These are phyloP conservation scores for Rhinoptilus africanus DNA, from an alignment of 2,113 vertebrate genomes.

Conservation along the genomic window DNA sequence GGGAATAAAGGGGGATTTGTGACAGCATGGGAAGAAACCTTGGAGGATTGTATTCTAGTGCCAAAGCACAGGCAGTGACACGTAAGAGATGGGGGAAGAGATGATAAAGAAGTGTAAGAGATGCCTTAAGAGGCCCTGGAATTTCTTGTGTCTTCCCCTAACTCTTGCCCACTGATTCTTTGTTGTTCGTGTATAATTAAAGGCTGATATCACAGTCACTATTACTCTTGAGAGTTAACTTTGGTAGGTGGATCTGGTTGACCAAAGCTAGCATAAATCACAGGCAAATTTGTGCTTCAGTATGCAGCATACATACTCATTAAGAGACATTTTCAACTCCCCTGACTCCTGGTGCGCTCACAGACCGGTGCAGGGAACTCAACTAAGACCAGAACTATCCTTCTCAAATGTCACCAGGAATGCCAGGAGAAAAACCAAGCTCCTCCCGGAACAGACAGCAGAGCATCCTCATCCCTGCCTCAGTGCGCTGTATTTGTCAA, in stretches of 20 bases:
- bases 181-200: background rate
- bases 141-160: background rate
- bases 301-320: background rate
- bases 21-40: background rate
- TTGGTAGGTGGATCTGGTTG: background rate
- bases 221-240: background rate
- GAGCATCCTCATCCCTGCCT: background rate
- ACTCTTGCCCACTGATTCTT: background rate
- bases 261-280: constrained; percentile 11
- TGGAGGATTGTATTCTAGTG: background rate
- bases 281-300: rapidly evolving
- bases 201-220: background rate
- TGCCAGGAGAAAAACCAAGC: background rate
- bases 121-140: background rate
- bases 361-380: background rate
- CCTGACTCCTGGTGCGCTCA: background rate
- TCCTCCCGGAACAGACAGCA: background rate
- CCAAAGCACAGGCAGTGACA: background rate
- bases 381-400: background rate
- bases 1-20: background rate
- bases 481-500: constrained; percentile 8
- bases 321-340: background rate
- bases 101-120: rapidly evolving
- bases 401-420: background rate
- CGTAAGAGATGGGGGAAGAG: background rate